phyloP scores from a whole-genome alignment of 2,797 vertebrate genomes.

The Diplodus sargus region DNA sequence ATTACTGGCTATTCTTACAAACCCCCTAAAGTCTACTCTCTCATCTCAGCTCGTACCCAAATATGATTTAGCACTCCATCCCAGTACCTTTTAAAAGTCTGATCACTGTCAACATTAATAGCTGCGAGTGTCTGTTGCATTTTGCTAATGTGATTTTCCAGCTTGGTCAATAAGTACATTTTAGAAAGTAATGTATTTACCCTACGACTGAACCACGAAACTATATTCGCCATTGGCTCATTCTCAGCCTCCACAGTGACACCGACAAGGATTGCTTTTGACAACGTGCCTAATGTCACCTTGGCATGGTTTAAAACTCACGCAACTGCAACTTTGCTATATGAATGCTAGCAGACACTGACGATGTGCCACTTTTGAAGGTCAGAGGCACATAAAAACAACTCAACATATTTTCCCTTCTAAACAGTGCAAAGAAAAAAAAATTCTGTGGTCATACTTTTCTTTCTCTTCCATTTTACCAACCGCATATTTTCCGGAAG shows the following conservation, averaged over 20 bases:
- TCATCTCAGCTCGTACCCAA: slow-evolving; percentile 42
- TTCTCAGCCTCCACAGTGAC: slow-evolving; percentile 46
- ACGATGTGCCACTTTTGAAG: background rate
- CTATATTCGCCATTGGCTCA: slow-evolving; percentile 43
- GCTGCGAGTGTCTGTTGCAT: slow-evolving; percentile 49
- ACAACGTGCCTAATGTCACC: slow-evolving; percentile 51
- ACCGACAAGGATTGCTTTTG: slow-evolving; percentile 49
- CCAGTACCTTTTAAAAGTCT: slow-evolving; percentile 49
- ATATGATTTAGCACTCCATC: slow-evolving; percentile 58
- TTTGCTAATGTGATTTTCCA: slow-evolving; percentile 65
- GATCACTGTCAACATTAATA: slow-evolving; percentile 64
- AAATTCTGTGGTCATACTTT: background rate
- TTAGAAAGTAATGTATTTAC: slow-evolving; percentile 57
- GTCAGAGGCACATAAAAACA: background rate
- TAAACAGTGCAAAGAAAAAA: background rate
- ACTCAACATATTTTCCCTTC: background rate
- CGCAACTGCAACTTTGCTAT: background rate
- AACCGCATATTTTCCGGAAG: background rate
- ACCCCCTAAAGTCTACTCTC: slow-evolving; percentile 23
- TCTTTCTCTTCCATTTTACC: background rate
- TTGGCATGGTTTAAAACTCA: background rate
- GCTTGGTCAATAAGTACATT: slow-evolving; percentile 63
- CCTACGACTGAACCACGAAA: slow-evolving; percentile 41
- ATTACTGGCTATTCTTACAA: slow-evolving; percentile 34
- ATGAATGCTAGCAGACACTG: background rate